A percentile compares a stretch with the other conserved stretches of the same genome.
Conservation (phyloP, 2,113 vertebrate species). For the Piaya cayana region DNA sequence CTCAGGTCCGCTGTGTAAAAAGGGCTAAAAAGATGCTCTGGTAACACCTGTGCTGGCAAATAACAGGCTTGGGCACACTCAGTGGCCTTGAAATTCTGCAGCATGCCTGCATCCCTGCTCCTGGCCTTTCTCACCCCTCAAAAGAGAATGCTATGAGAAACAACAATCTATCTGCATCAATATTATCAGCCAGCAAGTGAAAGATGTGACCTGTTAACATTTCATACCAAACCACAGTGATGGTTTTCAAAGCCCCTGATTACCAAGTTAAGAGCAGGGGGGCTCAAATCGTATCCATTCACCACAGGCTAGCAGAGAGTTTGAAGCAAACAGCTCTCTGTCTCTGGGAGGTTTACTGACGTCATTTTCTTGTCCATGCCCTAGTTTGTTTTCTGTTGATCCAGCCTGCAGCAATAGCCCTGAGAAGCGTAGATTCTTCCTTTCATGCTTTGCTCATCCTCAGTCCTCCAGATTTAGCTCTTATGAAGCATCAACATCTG, state of each 20-base stretch:
- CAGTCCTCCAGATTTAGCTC: background rate
- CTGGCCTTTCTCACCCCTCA: background rate
- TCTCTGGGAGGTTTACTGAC: background rate
- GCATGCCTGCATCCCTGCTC: background rate
- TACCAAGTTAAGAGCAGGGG: background rate
- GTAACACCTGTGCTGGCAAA: background rate
- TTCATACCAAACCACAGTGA: background rate
- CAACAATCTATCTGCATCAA: background rate
- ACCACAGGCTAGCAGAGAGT: background rate
- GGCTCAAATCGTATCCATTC: background rate
- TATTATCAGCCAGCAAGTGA: background rate
- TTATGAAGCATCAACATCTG: background rate
- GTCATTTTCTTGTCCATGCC: background rate
- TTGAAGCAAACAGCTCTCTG: background rate
- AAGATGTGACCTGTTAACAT: background rate
- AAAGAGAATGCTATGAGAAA: background rate
- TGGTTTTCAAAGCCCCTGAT: background rate
- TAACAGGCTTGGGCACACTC: fast-evolving
- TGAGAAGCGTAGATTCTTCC: background rate
- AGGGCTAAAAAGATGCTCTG: background rate
- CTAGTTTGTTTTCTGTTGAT: background rate
- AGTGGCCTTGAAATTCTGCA: background rate
- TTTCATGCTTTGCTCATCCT: background rate
- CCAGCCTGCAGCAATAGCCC: background rate
- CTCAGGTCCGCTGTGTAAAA: background rate